Evolutionary conservation across 2,888 invertebrate genomes (phyloP).

Genomic region (Rhodophaea formosa): DNA sequence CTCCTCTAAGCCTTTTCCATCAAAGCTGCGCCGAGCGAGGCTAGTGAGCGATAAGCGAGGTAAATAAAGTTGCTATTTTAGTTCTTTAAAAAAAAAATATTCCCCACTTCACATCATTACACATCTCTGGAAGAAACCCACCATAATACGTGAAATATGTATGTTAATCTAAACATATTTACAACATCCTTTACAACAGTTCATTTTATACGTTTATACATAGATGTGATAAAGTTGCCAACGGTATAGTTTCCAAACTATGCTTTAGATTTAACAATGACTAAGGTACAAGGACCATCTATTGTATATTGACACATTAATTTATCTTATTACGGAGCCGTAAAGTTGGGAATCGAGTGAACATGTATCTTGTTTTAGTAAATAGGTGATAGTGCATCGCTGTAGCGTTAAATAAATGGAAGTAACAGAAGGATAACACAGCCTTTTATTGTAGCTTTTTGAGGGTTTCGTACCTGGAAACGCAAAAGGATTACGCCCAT

Average conservation of each 20-base stretch:
- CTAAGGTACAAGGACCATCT: constrained; percentile 21
- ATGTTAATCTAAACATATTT: too few relatives aligned
- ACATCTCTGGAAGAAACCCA: too few relatives aligned
- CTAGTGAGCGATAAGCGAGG: too few relatives aligned
- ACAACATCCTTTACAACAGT: not conserved
- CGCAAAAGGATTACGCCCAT: too few relatives aligned
- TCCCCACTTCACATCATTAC: too few relatives aligned
- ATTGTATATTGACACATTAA: constrained; percentile 17
- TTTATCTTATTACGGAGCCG: constrained; percentile 13
- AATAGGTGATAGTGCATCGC: constrained; percentile 26
- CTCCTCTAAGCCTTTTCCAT: too few relatives aligned
- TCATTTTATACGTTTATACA: not conserved
- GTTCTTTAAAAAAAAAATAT: too few relatives aligned
- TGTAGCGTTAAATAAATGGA: not conserved
- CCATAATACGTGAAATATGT: not conserved
- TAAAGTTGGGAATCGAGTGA: constrained; percentile 20
- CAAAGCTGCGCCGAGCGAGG: too few relatives aligned
- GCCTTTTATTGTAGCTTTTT: too few relatives aligned
- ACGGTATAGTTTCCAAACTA: constrained; percentile 26
- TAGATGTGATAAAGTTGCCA: constrained; percentile 15
- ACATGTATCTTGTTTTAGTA: constrained; percentile 23
- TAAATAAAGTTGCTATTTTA: too few relatives aligned
- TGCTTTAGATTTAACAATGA: constrained; percentile 28
- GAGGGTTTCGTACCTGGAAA: too few relatives aligned
- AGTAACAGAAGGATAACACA: not conserved